These are phyloP conservation scores for Indicator maculatus DNA, from an alignment of 2,113 vertebrate species.

Conservation along the genomic window DNA sequence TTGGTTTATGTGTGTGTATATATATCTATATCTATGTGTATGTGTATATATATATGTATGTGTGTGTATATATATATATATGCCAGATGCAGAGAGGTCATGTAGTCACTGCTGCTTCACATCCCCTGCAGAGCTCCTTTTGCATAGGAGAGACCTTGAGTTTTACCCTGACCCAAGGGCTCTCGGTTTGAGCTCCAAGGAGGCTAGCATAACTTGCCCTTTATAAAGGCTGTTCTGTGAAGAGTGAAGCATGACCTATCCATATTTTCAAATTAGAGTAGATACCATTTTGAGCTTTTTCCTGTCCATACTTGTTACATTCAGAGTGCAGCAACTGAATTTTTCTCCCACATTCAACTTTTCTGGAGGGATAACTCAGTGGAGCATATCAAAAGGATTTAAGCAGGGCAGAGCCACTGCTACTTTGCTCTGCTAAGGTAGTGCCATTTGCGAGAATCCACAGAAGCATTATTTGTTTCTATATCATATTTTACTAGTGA, in stretches of 20 bases:
- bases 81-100: background rate
- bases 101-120: fast-evolving
- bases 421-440: background rate
- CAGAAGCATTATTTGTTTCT: background rate
- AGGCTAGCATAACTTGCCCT: background rate
- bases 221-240: background rate
- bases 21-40: too few species aligned
- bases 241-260: background rate
- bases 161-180: background rate
- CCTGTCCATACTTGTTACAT: background rate
- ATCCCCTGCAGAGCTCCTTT: background rate
- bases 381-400: background rate
- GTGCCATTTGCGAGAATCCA: background rate
- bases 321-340: background rate
- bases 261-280: background rate
- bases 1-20: background rate
- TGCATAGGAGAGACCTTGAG: background rate
- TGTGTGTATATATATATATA: too few species aligned
- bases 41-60: too few species aligned
- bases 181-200: background rate
- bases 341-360: background rate
- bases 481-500: background rate
- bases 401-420: background rate
- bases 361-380: background rate
- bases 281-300: background rate